Conservation (phyloP, 2,797 vertebrate species). For the Mastacembelus armatus region DNA sequence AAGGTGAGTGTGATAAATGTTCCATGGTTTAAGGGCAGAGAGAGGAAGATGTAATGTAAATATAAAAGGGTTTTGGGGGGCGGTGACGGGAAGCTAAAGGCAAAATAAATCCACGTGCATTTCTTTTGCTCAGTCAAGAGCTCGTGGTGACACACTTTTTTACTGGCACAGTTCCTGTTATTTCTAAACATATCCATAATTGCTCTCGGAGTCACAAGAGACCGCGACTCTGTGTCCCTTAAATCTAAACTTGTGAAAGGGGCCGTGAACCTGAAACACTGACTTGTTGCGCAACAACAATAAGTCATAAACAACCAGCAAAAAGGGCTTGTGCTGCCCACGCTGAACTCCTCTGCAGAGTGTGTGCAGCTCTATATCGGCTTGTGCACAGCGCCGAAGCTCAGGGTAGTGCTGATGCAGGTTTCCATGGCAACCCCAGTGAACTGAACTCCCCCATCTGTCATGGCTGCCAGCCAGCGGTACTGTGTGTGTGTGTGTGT, state of each 20-base stretch:
- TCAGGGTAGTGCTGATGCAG: slow-evolving; percentile 61
- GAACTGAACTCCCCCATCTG: slow-evolving; percentile 85
- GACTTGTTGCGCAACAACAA: slow-evolving; percentile 59
- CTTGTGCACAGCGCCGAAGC: slow-evolving; percentile 46
- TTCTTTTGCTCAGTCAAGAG: slow-evolving; percentile 8
- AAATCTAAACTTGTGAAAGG: neutral
- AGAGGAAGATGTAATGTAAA: slow-evolving; percentile 17
- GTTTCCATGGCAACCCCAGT: slow-evolving; percentile 86
- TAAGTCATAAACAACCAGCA: slow-evolving; percentile 55
- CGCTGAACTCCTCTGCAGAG: slow-evolving; percentile 70
- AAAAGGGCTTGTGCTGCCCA: slow-evolving; percentile 54
- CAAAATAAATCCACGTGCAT: slow-evolving; percentile 11
- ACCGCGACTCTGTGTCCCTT: neutral
- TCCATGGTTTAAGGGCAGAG: neutral
- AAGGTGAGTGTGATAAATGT: slow-evolving; percentile 26
- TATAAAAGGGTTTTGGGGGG: neutral
- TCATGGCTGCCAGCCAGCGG: slow-evolving; percentile 84
- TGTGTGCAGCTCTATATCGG: slow-evolving; percentile 36
- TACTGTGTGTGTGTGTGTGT: slow-evolving; percentile 39
- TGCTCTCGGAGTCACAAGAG: neutral
- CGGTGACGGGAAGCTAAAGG: neutral
- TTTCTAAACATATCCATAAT: slow-evolving; percentile 39
- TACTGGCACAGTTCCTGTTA: slow-evolving; percentile 29
- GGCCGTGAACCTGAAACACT: slow-evolving; percentile 11
- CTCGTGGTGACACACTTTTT: slow-evolving; percentile 61